Base-by-base conservation (phyloP, 2,113 vertebrate species). In the Reinhardtius hippoglossoides region DNA sequence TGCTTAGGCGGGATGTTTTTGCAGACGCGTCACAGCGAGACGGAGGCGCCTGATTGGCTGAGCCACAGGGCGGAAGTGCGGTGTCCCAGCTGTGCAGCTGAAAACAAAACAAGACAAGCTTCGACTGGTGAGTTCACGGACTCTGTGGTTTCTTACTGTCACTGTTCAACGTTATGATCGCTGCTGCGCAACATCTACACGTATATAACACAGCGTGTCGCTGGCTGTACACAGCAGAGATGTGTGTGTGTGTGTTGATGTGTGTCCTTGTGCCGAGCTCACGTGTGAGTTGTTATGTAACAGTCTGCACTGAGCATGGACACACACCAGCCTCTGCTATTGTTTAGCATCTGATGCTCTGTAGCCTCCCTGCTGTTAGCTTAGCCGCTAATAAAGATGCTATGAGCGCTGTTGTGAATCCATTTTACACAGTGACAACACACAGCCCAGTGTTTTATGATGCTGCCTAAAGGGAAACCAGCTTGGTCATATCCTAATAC, bases 21-120 rank as follows among this genome's bases (percentile, higher is more conserved):
- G 55, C 59, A 23, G 23, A 0, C 1, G 56, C 44, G 83, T 84
- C 84, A 67, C 71, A 13, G 48, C 21, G 27, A 59, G 58, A 42
- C 74, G 73, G 90, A 84, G 79, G 57, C 55, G 67, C 26, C 44
- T 78, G 83, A 89, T 87, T 84, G 81, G 83, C 71, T 84, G 80
- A 76, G 48, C 37, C 23, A 2, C 65, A 57, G 87, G 65, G 87
- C 93, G 91, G 93, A 94, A 93, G 91, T 86, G 81, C 87, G 87
- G 16, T 52, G 81, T 84, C 85, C 81, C 91, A 93, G 88, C 91
- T 92, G 91, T 83, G 87, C 85, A 69, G 86, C 85, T 70, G 86
- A 91, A 93, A 94, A 92, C 90, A 94, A 94, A 94, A 94, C 90
- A 93, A 93, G 88, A 76, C 73, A 74, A 80, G 87, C 89, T 74